Percentiles rank a stretch among this genome's conserved stretches.
Evolutionary conservation across 1,140 invertebrate genomes (phyloP).

Genomic region (Proctacanthus coquilletti): DNA sequence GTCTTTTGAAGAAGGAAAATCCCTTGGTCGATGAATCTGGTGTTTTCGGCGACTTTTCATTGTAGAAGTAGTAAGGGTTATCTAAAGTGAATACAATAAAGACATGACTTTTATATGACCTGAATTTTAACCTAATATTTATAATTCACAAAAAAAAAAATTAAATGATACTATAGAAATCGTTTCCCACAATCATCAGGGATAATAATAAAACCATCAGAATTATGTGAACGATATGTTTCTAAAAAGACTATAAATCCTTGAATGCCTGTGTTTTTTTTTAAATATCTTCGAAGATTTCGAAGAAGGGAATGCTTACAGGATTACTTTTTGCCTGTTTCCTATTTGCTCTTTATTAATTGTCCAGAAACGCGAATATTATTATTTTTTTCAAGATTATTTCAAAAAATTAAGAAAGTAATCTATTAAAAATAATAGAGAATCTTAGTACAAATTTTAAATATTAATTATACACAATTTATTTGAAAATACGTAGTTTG

Average conservation of each 20-base stretch:
- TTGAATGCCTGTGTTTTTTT: too few species aligned
- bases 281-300: too few species aligned
- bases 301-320: too few species aligned
- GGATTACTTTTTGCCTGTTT: too few species aligned
- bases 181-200: not conserved
- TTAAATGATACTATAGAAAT: not conserved
- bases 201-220: not conserved
- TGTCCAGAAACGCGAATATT: too few species aligned
- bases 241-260: not conserved
- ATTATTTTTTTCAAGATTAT: too few species aligned
- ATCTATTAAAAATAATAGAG: too few species aligned
- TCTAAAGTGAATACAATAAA: slow-evolving; percentile 11
- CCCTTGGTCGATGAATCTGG: slow-evolving; percentile 23
- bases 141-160: not conserved
- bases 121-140: not conserved
- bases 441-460: too few species aligned
- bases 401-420: too few species aligned
- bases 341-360: too few species aligned
- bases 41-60: slow-evolving; percentile 28
- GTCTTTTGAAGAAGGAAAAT: slow-evolving; percentile 24
- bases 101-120: not conserved
- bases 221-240: not conserved
- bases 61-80: slow-evolving; percentile 28
- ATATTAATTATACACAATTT: too few species aligned
- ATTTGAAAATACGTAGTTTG: too few species aligned